A percentile compares a stretch with the other conserved stretches of the same genome.
phyloP scores from a whole-genome alignment of 2,888 invertebrate genomes.

The Tetranychus piercei region DNA sequence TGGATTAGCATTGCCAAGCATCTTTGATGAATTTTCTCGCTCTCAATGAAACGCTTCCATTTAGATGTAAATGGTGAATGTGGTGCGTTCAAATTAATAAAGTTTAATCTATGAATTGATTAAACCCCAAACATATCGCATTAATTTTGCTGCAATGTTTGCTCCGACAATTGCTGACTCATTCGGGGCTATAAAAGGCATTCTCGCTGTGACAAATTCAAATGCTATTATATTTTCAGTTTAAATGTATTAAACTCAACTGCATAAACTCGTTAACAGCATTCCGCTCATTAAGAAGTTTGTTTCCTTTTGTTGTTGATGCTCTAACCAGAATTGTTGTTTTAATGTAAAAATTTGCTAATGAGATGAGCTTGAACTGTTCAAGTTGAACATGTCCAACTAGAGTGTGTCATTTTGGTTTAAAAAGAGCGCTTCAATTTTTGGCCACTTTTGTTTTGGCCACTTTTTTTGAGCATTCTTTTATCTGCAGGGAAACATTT shows the following conservation, averaged over 20 bases:
- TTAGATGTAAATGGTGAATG: no score
- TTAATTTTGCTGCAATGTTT: constrained; percentile 80
- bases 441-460: no score
- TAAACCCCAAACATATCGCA: constrained; percentile 90
- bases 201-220: constrained; percentile 91
- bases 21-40: no score
- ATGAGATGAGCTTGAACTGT: no score
- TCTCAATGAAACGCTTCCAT: no score
- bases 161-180: constrained; percentile 83
- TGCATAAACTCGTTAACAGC: constrained; percentile 84
- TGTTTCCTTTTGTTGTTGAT: constrained; percentile 90
- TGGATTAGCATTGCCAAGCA: no score
- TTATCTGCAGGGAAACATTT: no score
- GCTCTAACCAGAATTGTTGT: constrained; percentile 99
- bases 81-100: no score
- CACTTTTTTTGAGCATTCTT: no score
- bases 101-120: constrained; percentile 78
- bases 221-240: constrained; percentile 69
- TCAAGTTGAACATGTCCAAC: no score
- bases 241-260: constrained; percentile 74
- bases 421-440: no score
- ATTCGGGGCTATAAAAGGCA: constrained; percentile 98
- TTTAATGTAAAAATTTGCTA: constrained; percentile 81
- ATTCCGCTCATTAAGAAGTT: constrained; percentile 57
- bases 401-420: no score